Base-by-base conservation (phyloP, 2,888 invertebrate genomes). In the Calliphora vomitoria region DNA sequence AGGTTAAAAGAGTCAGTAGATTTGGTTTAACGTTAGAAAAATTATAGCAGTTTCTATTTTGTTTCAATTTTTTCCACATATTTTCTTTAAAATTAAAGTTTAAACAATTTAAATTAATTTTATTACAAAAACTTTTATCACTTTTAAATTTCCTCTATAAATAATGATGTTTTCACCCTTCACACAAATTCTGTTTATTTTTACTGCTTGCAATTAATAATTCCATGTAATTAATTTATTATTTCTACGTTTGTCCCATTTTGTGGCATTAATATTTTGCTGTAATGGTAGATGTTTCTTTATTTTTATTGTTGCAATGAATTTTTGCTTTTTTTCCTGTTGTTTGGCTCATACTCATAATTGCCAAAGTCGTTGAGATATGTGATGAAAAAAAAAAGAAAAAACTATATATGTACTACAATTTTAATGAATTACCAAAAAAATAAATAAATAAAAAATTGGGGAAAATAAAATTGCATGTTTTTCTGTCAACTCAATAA, bases 161-260 rank as follows among this genome's bases (percentile, higher is more conserved):
- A 35, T 35, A 6, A 35, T 35, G 35, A 5, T 35, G 35, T 35
- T 35, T 6, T 4, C 5, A 35, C 35, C 47, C 13, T 47, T 15
- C 13, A 3, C 44, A 10, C 8, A 3, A n/a, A 53, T 55, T 55
- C 18, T 55, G 15, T 20, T 55, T 55, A 55, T 55, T 75, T 64
- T 50, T 50, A 62, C 50, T 18, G 18, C 20, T 60, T 20, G 25
- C 80, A 80, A 80, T 81, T 81, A 53, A 71, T 64, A 38, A 71
- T 55, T 81, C 20, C 35, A 41, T 81, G 55, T 62, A 62, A 78
- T 76, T 78, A 78, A 78, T 83, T 62, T 78, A 62, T 71, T 41
- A 78, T 64, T 78, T 62, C 15, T n/a, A 55, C n/a, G 35, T 78
- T 83, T 83, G n/a, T 62, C 10, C 35, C 64, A 62, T 35, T 64